A percentile compares a stretch with the other conserved stretches of the same genome.
phyloP scores from a whole-genome alignment of 2,113 vertebrate genomes.

The Amazona vittata region DNA sequence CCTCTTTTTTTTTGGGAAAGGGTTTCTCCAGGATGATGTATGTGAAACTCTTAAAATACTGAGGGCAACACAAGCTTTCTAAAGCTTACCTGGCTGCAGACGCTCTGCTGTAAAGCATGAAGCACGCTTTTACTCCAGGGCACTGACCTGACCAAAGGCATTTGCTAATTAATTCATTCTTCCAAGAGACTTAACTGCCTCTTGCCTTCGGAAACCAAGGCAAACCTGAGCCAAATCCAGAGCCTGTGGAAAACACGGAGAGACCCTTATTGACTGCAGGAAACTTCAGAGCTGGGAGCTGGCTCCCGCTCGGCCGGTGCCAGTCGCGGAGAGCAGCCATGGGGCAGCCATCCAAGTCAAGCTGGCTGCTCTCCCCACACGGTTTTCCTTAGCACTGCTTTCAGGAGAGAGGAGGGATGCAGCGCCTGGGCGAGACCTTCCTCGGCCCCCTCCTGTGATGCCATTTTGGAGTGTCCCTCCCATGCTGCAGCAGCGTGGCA shows the following conservation, averaged over 20 bases:
- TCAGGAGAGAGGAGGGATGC: fast-evolving
- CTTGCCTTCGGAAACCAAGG: conserved; percentile 52
- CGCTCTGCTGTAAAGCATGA: neutral
- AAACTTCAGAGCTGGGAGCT: neutral
- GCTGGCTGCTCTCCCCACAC: fast-evolving
- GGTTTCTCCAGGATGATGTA: conserved; percentile 16
- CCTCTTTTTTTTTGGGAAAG: neutral
- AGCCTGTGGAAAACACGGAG: conserved; percentile 8
- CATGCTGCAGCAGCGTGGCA: neutral
- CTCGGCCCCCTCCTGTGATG: neutral
- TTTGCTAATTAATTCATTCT: conserved; percentile 64
- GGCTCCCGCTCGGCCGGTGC: neutral
- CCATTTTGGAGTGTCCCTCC: neutral
- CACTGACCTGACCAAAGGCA: conserved; percentile 61
- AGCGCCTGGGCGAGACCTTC: neutral
- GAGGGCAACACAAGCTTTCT: neutral
- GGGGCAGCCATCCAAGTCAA: neutral
- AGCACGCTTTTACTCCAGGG: neutral
- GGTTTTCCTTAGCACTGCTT: neutral
- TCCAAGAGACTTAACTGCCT: conserved; percentile 58
- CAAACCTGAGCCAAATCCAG: conserved; percentile 24
- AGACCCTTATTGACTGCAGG: neutral
- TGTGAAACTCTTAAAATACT: neutral
- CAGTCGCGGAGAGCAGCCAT: fast-evolving
- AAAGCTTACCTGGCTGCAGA: conserved; percentile 3